phyloP scores from a whole-genome alignment of 2,888 invertebrate genomes.

The Plagodis pulveraria region DNA sequence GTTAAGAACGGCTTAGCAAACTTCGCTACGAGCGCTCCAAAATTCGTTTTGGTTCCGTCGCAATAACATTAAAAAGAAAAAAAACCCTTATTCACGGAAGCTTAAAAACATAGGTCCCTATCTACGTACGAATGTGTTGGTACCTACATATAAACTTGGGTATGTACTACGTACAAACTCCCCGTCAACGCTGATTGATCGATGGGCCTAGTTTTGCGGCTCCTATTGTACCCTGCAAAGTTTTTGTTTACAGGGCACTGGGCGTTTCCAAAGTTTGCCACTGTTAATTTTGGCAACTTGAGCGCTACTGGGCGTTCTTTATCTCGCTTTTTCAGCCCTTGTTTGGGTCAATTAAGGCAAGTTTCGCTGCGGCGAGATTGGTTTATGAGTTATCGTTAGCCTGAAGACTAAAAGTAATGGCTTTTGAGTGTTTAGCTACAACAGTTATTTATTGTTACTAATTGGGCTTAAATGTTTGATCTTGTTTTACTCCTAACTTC shows the following conservation, averaged over 20 bases:
- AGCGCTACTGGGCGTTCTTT: constrained; percentile 33
- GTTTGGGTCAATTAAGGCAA: constrained; percentile 13
- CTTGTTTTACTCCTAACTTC: too few species aligned
- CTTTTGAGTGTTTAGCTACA: too few species aligned
- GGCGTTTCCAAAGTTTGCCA: constrained; percentile 40
- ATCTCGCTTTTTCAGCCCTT: constrained; percentile 36
- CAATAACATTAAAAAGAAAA: too few species aligned
- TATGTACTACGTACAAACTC: constrained; percentile 51
- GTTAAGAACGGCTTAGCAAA: too few species aligned
- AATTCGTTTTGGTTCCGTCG: too few species aligned
- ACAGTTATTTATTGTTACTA: too few species aligned
- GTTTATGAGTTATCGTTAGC: constrained; percentile 5
- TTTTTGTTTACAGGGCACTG: constrained; percentile 63
- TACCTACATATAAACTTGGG: background rate
- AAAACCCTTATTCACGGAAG: too few species aligned
- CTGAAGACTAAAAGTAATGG: background rate
- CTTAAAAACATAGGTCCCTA: too few species aligned
- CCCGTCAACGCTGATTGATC: constrained; percentile 61
- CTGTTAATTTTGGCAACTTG: constrained; percentile 41
- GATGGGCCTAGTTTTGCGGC: constrained; percentile 50
- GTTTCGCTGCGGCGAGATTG: constrained; percentile 6
- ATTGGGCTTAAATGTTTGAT: too few species aligned
- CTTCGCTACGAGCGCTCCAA: too few species aligned
- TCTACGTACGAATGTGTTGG: background rate
- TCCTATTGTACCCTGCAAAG: constrained; percentile 53